These are phyloP conservation scores for Limanda limanda DNA, from an alignment of 2,113 vertebrate species.

Conservation along the genomic window DNA sequence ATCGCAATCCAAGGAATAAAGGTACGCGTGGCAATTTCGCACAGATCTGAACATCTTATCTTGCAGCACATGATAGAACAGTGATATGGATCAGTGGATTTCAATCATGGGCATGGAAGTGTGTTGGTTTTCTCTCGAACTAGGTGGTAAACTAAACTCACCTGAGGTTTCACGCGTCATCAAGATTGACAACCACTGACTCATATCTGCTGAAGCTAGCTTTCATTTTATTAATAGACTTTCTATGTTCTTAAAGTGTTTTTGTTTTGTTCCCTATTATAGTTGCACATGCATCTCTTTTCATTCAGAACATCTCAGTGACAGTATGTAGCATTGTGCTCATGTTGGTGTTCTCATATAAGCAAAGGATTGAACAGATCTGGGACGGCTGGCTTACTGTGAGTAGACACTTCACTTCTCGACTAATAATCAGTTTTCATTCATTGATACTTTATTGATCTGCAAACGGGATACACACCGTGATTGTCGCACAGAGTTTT, in stretches of 20 bases:
- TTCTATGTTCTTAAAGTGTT: slow-evolving; percentile 16
- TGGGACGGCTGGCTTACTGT: slow-evolving; percentile 83
- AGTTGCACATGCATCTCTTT: slow-evolving; percentile 83
- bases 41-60: slow-evolving; percentile 1
- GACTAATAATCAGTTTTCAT: background rate
- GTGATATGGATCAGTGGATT: slow-evolving; percentile 26
- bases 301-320: slow-evolving; percentile 84
- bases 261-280: slow-evolving; percentile 54
- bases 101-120: slow-evolving; percentile 34
- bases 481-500: slow-evolving; percentile 36
- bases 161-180: background rate
- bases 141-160: slow-evolving; percentile 43
- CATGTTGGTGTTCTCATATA: slow-evolving; percentile 83
- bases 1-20: slow-evolving; percentile 86
- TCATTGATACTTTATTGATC: background rate
- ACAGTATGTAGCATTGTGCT: slow-evolving; percentile 79
- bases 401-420: slow-evolving; percentile 62
- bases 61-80: background rate
- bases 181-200: slow-evolving; percentile 28
- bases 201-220: slow-evolving; percentile 16
- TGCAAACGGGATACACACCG: slow-evolving; percentile 16
- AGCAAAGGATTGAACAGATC: slow-evolving; percentile 78
- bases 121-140: slow-evolving; percentile 29
- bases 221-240: background rate
- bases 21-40: slow-evolving; percentile 57